Evolutionary conservation across 2,797 vertebrate genomes (phyloP).

Genomic region (Pelobates cultripes): DNA sequence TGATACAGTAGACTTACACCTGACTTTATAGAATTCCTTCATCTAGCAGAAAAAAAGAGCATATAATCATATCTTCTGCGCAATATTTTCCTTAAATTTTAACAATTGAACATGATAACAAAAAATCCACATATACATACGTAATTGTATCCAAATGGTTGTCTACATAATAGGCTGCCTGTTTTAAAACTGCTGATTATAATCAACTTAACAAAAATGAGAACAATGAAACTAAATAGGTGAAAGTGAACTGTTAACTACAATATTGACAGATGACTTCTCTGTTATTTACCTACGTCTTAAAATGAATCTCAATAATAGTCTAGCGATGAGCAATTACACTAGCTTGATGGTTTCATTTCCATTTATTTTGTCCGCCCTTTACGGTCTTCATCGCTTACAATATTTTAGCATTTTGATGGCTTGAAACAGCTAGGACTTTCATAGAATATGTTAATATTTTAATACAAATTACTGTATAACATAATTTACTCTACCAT

Average conservation of each 20-base stretch:
- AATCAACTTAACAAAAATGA: constrained; percentile 36
- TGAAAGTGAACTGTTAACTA: constrained; percentile 26
- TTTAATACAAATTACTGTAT: background rate
- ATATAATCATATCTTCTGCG: constrained; percentile 53
- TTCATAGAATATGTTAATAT: background rate
- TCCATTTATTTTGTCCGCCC: background rate
- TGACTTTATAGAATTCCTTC: constrained; percentile 20
- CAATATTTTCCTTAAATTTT: constrained; percentile 4
- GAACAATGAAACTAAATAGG: constrained; percentile 41
- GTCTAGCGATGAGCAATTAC: constrained; percentile 3
- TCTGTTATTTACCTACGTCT: constrained; percentile 30
- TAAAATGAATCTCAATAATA: constrained; percentile 29
- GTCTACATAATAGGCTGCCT: constrained; percentile 2
- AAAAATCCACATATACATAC: constrained; percentile 8
- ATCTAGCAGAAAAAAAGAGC: background rate
- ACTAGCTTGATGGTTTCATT: background rate
- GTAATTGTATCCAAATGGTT: constrained; percentile 40
- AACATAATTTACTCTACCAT: background rate
- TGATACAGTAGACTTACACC: constrained; percentile 16
- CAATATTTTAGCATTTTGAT: background rate
- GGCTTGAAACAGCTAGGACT: background rate
- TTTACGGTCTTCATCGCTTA: background rate
- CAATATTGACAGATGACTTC: constrained; percentile 39
- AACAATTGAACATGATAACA: constrained; percentile 28
- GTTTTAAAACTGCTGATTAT: constrained; percentile 27